Evolutionary conservation across 2,797 vertebrate species (phyloP), one percentile per base, ranked within the genome.

Genomic region (Salmo trutta): DNA sequence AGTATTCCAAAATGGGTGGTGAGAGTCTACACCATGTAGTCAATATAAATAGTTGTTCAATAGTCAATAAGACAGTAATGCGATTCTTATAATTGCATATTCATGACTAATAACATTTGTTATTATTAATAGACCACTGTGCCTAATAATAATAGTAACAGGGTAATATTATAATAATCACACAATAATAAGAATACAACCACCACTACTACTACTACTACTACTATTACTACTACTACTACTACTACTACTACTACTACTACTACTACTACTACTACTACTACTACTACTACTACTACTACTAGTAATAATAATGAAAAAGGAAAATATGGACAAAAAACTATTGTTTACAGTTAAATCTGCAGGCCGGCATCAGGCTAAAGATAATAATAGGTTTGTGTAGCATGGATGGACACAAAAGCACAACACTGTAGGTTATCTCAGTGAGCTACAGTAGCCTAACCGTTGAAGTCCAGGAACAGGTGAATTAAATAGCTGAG

Each of bases 401-500:
- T 53, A 29, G 19, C 47, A 41, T 12, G 41, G 41, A 47, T 56
- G 36, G 47, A 27, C 47, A 27, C 41, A 14, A 24, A 53, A 53
- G 21, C n/a, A 52, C n/a, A 71, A 12, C 41, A 24, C 12, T 27
- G n/a, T n/a, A 52, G 7, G 24, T 24, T 71, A 27, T 66, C 10
- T 29, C 31, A 21, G 33, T 59, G 27, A 16, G 15, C 21, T 51
- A 29, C 82, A 79, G 75, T 29, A 51, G 16, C 27, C 51, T 29
- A 51, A 19, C 71, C 24, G 21, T 72, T 31, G 1, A 73, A 78
- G 86, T 81, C 83, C 83, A 88, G 5, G 31, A 24, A 88, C 82
- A 89, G 64, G 29, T 52, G 7, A 77, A 71, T 77, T 74, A 81
- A 87, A 86, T 73, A 83, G 84, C 84, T 74, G 79, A 79, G 81